A percentile compares a stretch with the other conserved stretches of the same genome.
Conservation (phyloP, 2,888 invertebrate species). For the Lithosia quadra region DNA sequence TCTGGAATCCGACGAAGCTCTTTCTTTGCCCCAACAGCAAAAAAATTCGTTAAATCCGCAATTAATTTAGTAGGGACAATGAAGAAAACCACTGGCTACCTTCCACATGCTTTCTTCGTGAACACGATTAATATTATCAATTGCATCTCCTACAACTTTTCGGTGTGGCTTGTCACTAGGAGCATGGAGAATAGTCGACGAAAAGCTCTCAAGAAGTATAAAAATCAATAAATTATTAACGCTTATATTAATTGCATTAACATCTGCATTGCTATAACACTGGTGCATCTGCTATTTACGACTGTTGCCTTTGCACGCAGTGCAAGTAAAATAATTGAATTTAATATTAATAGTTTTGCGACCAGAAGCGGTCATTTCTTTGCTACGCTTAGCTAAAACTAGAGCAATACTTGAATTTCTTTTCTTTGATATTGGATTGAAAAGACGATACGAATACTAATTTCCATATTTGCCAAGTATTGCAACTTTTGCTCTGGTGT, state of each 20-base stretch:
- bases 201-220: constrained; percentile 86
- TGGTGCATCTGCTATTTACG: background rate
- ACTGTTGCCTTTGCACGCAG: background rate
- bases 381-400: background rate
- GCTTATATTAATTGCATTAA: constrained; percentile 18
- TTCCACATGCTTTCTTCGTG: constrained; percentile 89
- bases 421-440: background rate
- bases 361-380: constrained; percentile 6
- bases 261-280: constrained; percentile 10
- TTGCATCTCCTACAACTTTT: constrained; percentile 83
- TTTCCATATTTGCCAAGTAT: background rate
- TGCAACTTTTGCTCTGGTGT: background rate
- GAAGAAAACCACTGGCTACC: constrained; percentile 91
- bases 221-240: constrained; percentile 70
- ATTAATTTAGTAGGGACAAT: constrained; percentile 90
- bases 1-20: constrained; percentile 92
- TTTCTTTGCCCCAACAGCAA: constrained; percentile 92
- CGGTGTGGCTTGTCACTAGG: constrained; percentile 88
- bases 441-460: background rate
- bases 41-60: constrained; percentile 90
- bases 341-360: background rate
- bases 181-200: constrained; percentile 89
- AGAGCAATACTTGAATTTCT: background rate
- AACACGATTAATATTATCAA: constrained; percentile 79
- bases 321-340: background rate